Evolutionary conservation across 2,113 vertebrate species (phyloP).

Genomic region (Gymnarchus niloticus): DNA sequence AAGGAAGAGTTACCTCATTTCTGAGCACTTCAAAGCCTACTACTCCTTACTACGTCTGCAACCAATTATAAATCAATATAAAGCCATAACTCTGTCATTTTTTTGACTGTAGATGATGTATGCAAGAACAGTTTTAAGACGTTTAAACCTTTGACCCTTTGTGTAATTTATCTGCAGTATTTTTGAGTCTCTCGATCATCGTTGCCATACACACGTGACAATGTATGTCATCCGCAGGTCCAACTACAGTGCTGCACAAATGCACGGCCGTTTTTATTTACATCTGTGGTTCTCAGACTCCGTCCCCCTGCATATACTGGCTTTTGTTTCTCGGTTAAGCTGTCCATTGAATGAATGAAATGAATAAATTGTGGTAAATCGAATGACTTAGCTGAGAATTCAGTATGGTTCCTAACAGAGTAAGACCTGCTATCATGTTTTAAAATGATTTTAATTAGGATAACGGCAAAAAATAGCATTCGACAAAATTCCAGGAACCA

Average conservation of each 20-base stretch:
- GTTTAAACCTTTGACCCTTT: conserved; percentile 25
- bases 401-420: not conserved
- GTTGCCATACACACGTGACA: not conserved
- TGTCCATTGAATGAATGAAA: not conserved
- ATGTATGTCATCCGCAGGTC: not conserved
- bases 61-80: conserved; percentile 25
- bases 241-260: not conserved
- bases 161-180: conserved; percentile 5
- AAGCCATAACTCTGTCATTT: conserved; percentile 11
- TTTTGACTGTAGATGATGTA: not conserved
- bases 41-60: conserved; percentile 12
- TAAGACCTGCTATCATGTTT: too few species aligned
- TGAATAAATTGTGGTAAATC: not conserved
- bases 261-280: not conserved
- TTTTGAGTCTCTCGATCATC: not conserved
- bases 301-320: not conserved
- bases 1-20: conserved; percentile 13
- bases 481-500: not conserved
- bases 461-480: not conserved
- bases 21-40: not conserved
- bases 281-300: not conserved
- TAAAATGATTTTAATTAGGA: not conserved
- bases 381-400: not conserved
- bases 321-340: not conserved
- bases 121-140: not conserved